Evolutionary conservation across 2,113 vertebrate species (phyloP).

Genomic region (Alligator mississippiensis): DNA sequence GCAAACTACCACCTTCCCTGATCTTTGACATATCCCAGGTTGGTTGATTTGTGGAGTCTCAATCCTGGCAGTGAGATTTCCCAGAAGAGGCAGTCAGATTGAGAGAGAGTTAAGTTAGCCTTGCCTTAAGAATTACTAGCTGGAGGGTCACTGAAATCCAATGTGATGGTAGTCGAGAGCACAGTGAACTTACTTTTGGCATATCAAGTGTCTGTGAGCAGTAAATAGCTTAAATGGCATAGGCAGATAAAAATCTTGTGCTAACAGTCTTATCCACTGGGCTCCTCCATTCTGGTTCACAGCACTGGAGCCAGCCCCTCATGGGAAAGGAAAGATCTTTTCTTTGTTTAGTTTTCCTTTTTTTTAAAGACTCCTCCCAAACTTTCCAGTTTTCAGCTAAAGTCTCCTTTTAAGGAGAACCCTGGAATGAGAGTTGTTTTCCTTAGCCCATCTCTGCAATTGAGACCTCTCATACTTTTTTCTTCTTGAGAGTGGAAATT

Average conservation of each 20-base stretch:
- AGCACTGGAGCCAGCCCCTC: not conserved
- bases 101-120: not conserved
- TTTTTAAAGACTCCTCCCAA: not conserved
- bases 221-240: rapidly evolving
- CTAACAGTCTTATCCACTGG: not conserved
- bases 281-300: rapidly evolving
- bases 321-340: not conserved
- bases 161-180: too few species aligned
- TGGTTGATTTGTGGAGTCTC: rapidly evolving
- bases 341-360: rapidly evolving
- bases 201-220: not conserved
- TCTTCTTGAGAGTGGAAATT: not conserved
- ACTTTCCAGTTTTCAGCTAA: not conserved
- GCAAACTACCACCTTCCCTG: not conserved
- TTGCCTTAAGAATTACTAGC: not conserved
- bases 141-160: rapidly evolving
- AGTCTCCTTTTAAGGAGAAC: not conserved
- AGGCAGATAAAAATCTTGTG: not conserved
- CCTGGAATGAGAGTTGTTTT: not conserved
- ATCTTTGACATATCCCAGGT: rapidly evolving
- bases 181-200: not conserved
- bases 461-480: not conserved
- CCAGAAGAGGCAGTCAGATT: rapidly evolving
- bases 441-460: not conserved
- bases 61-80: too few species aligned